Conservation (phyloP, 2,888 invertebrate genomes). For the Hemithea aestivaria region DNA sequence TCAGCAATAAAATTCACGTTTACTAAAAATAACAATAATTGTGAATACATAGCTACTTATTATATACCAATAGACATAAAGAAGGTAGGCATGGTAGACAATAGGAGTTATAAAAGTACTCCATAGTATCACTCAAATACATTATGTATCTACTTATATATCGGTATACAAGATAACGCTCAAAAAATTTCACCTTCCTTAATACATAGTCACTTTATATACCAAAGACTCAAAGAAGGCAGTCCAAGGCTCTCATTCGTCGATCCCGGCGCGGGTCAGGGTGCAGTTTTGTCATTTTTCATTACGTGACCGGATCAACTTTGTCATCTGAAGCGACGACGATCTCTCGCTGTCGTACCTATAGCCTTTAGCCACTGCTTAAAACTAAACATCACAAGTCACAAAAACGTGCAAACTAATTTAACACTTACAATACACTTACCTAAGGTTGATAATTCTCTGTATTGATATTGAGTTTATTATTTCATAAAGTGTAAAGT, state of each 20-base stretch:
- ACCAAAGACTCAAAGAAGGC: no score
- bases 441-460: no score
- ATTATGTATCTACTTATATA: no score
- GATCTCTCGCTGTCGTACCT: slow-evolving; percentile 42
- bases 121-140: no score
- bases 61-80: slow-evolving; percentile 2
- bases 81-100: no score
- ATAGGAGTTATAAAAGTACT: no score
- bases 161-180: no score
- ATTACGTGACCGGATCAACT: slow-evolving; percentile 84
- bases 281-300: slow-evolving; percentile 81
- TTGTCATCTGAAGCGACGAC: slow-evolving; percentile 63
- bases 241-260: slow-evolving; percentile 38
- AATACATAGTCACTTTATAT: no score
- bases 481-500: slow-evolving; percentile 18
- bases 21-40: neutral
- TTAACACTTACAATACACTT: no score
- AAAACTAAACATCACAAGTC: slow-evolving; percentile 14
- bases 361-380: slow-evolving; percentile 44
- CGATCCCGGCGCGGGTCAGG: slow-evolving; percentile 35
- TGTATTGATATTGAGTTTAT: neutral
- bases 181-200: no score
- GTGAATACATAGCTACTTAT: no score
- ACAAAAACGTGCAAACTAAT: slow-evolving; percentile 14
- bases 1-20: neutral